Base-by-base conservation (phyloP, 1,140 invertebrate genomes). In the Pteromalus puparum region DNA sequence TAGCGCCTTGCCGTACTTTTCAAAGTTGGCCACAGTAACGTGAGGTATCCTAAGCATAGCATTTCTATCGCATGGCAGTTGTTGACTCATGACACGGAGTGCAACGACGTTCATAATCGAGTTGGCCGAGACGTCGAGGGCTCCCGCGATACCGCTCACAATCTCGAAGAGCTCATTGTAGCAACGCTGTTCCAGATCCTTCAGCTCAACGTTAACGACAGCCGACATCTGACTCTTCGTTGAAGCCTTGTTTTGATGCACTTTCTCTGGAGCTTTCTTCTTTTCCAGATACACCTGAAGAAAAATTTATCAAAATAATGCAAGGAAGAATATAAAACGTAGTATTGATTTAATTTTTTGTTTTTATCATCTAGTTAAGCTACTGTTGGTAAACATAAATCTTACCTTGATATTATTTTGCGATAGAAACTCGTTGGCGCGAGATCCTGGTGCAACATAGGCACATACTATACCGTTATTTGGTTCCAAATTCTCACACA, bases 41-140 rank as follows among this genome's bases (percentile, higher is more conserved):
- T 98, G 97, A 48, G 97, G 97, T 87, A 99, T 96, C 87, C 95
- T 93, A 73, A 97, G 92, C 96, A 98, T 97, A 83, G 97, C 96
- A 83, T 95, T 95, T 83, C 95, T 94, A 5, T 94, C 95, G 81
- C 95, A 94, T 0, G 98, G 98, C 87, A 98, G 91, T 74, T 94
- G 92, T 80, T 95, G 93, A 1, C 97, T 96, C 97, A 99, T 97
- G 2, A 95, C 95, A 87, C 96, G 95, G 3, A 92, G 84, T 53
- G 94, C 94, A 79, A 94, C 92, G 85, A 95, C 93, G 85, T 94
- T 94, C 91, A 96, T 95, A 30, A 96, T 93, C 30, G 94, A 93
- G 13, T 93, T 93, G 73, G 93, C 93, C 77, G 93, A 94, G 18
- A 94, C 92, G 46, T 94, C 91, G 1, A 94, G 86, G 13, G 93